Percentiles rank a stretch among this genome's conserved stretches.
Evolutionary conservation across 2,888 invertebrate species (phyloP).

Genomic region (Selenia dentaria): DNA sequence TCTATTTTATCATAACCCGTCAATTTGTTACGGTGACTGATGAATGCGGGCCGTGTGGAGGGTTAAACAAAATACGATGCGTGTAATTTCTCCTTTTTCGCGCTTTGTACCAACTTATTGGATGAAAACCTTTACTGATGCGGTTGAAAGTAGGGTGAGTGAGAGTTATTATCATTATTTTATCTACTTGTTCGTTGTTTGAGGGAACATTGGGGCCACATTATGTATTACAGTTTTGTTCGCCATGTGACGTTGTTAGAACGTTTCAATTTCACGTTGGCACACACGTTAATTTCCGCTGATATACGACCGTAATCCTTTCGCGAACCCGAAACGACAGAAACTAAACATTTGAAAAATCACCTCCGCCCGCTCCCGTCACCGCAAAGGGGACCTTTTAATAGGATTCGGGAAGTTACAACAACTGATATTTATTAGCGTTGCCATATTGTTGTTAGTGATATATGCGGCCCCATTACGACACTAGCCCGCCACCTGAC

Average conservation of each 20-base stretch:
- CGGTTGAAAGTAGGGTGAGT: neutral
- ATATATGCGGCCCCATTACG: constrained; percentile 67
- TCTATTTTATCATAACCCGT: constrained; percentile 60
- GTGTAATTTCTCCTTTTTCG: constrained; percentile 11
- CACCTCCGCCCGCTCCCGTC: constrained; percentile 30
- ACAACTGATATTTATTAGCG: constrained; percentile 72
- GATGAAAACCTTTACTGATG: constrained; percentile 5
- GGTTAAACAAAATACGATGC: constrained; percentile 20
- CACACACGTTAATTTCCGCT: constrained; percentile 2
- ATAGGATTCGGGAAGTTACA: constrained; percentile 57
- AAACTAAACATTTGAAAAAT: constrained; percentile 43
- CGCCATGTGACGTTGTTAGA: neutral
- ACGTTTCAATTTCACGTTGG: constrained; percentile 4
- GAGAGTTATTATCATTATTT: too few relatives aligned
- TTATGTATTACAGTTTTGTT: neutral
- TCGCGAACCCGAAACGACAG: constrained; percentile 24
- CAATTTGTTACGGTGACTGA: constrained; percentile 57
- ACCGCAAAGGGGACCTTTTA: constrained; percentile 37
- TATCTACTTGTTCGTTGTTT: too few relatives aligned
- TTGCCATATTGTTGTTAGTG: constrained; percentile 66
- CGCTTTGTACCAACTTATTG: constrained; percentile 2
- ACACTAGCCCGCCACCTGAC: constrained; percentile 62
- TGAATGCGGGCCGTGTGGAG: constrained; percentile 37
- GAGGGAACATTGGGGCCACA: too few relatives aligned
- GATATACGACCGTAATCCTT: constrained; percentile 25